Conservation (phyloP, 2,113 vertebrate genomes). For the Spilogale gracilis region DNA sequence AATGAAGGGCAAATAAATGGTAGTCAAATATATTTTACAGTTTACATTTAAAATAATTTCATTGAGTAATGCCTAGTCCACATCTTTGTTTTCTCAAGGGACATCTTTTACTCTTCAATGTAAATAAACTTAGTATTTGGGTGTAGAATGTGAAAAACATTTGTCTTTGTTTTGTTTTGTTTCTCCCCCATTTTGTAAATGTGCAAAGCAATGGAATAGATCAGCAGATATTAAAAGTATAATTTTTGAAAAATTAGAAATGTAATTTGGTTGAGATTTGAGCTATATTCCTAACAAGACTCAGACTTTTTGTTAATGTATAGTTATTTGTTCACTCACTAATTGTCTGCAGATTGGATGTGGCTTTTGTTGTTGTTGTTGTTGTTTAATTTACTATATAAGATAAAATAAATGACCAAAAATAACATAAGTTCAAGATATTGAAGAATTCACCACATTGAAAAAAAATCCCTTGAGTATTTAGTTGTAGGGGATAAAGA, state of each 20-base stretch:
- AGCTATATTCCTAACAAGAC: not conserved
- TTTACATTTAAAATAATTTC: not conserved
- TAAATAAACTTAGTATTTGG: not conserved
- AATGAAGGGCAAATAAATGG: not conserved
- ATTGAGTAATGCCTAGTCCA: not conserved
- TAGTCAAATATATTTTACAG: not conserved
- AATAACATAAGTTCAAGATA: not conserved
- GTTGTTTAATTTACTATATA: not conserved
- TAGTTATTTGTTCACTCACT: not conserved
- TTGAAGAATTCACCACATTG: not conserved
- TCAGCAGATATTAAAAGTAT: not conserved
- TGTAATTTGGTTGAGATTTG: not conserved
- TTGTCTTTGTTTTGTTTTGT: not conserved
- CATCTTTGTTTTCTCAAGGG: not conserved
- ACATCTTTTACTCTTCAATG: not conserved
- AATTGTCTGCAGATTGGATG: not conserved
- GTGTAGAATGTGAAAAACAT: not conserved
- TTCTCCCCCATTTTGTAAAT: not conserved
- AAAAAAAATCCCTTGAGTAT: not conserved
- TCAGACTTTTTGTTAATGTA: not conserved
- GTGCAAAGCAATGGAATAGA: not conserved
- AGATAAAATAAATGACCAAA: not conserved
- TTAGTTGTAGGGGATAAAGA: not conserved
- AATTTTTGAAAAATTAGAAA: not conserved
- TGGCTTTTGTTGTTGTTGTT: not conserved